Evolutionary conservation across 2,888 invertebrate species (phyloP), one percentile per base, ranked within the genome.

Genomic region (Caenorhabditis sulstoni): DNA sequence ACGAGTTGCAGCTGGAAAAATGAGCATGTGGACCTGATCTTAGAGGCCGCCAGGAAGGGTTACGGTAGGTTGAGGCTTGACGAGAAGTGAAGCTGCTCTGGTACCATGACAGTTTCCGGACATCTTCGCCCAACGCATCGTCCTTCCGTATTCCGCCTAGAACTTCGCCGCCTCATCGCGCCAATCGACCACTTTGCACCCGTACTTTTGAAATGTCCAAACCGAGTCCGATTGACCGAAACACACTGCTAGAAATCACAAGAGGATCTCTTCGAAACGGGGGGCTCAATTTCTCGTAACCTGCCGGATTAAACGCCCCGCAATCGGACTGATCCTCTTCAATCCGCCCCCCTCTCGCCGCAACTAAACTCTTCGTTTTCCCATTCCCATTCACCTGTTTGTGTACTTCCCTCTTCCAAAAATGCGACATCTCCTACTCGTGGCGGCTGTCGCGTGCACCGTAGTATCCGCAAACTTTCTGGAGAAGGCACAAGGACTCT

Each of bases 241-340:
- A 55, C 57, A 55, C 64, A 57, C 41, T 14, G 3, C 14, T 18
- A 45, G 23, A 70, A 70, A 70, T 61, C 61, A 70, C 52, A 45
- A 29, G 44, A 50, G 29, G n/a, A 47, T 20, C 45, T 20, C 4
- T 50, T 50, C 59, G 37, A 61, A 44, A 29, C 49, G 18, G 59
- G 29, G 37, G 45, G 53, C 44, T 68, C 67, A 58, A 41, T 58
- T 59, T 41, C 59, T 20, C 3, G 41, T 68, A 47, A 50, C 52
- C 50, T 29, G 52, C 3, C 47, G 53, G 71, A 62, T 71, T 71
- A 71, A 47, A 64, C 71, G 62, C 62, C 71, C 71, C 62, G 22
- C 35, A 61, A 64, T 62, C 62, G 57, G 64, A 55, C 55, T 58
- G 45, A 53, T 41, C 23, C 29, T 47, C 39, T 55, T 45, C 62